Evolutionary conservation across 2,797 vertebrate genomes (phyloP).

Genomic region (Pipistrellus kuhlii): DNA sequence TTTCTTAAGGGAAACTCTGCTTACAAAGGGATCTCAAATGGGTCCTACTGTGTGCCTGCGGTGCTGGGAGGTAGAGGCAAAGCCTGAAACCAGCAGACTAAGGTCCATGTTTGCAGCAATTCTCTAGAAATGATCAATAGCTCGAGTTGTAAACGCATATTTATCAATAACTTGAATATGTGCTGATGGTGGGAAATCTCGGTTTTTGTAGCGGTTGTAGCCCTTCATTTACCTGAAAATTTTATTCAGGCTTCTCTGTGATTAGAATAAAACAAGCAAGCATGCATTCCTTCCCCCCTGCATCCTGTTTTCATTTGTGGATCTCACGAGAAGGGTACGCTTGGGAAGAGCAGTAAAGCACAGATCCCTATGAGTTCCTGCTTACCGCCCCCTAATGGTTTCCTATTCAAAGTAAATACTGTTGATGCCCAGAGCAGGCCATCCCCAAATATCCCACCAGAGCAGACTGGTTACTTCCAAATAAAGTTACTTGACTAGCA

Average conservation of each 20-base stretch:
- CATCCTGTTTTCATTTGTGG: too few species aligned
- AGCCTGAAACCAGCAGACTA: not conserved
- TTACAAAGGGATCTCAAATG: not conserved
- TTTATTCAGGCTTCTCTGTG: not conserved
- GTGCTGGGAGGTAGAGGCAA: not conserved
- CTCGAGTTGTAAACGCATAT: not conserved
- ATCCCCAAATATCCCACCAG: not conserved
- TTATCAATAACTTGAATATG: not conserved
- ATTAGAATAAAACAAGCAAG: not conserved
- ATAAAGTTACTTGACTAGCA: not conserved
- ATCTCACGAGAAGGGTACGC: too few species aligned
- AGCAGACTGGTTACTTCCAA: not conserved
- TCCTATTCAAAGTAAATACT: not conserved
- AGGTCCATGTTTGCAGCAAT: accelerated
- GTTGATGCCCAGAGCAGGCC: not conserved
- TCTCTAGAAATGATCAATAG: not conserved
- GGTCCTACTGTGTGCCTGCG: accelerated
- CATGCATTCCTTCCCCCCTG: not conserved
- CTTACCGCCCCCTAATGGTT: not conserved
- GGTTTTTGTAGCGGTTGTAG: not conserved
- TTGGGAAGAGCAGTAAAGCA: accelerated
- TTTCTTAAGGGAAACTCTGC: not conserved
- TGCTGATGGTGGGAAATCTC: not conserved
- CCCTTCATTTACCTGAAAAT: not conserved
- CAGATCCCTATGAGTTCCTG: too few species aligned